A percentile compares a stretch with the other conserved stretches of the same genome.
These are phyloP conservation scores for Megaustenia siamemsis DNA, from an alignment of 2,888 invertebrate species.

Conservation along the genomic window DNA sequence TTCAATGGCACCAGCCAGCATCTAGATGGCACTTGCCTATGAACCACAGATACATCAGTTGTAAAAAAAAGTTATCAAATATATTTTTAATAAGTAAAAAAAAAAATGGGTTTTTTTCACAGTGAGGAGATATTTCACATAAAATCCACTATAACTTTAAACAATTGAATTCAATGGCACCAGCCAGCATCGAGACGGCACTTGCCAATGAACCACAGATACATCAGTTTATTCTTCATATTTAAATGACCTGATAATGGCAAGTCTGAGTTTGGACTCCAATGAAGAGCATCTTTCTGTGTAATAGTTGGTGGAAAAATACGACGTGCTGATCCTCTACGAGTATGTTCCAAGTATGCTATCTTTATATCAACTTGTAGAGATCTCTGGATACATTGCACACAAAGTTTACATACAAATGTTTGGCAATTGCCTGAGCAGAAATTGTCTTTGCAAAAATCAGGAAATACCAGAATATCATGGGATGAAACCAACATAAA, in stretches of 20 bases:
- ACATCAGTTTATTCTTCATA: constrained; percentile 87
- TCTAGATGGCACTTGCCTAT: constrained; percentile 92
- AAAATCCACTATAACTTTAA: too few species aligned
- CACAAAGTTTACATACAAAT: constrained; percentile 87
- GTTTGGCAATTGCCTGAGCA: constrained; percentile 83
- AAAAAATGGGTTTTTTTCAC: too few species aligned
- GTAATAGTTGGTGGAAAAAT: constrained; percentile 86
- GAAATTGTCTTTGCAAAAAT: constrained; percentile 83
- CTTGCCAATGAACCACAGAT: constrained; percentile 93
- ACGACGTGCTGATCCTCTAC: constrained; percentile 89
- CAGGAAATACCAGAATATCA: constrained; percentile 88
- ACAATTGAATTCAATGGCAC: constrained; percentile 84
- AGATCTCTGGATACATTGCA: constrained; percentile 86
- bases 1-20: constrained; percentile 86
- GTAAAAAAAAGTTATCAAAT: too few species aligned
- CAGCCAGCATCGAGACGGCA: constrained; percentile 89
- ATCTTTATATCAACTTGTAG: constrained; percentile 84
- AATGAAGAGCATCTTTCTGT: constrained; percentile 45
- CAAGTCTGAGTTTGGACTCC: constrained; percentile 65
- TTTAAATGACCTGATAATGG: constrained; percentile 80
- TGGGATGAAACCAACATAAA: constrained; percentile 88
- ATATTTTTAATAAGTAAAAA: too few species aligned
- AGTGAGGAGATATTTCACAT: too few species aligned
- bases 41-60: too few species aligned
- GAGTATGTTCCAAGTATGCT: constrained; percentile 90